Conservation (phyloP, 2,113 vertebrate genomes). For the Gambusia affinis region DNA sequence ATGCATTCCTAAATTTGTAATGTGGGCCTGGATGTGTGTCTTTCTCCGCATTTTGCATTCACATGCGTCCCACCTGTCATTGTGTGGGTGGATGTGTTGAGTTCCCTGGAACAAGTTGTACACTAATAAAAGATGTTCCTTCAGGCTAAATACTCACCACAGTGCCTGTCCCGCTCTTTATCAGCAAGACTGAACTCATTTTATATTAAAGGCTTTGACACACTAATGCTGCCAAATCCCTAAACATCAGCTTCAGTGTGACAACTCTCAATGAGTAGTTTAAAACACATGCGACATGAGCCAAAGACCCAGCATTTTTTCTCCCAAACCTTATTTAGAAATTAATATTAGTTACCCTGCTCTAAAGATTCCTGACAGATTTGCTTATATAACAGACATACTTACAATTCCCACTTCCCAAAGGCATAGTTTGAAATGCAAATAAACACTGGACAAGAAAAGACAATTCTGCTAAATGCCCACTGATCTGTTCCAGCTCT, state of each 20-base stretch:
- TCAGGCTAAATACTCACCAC: conserved; percentile 40
- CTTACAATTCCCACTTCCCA: background rate
- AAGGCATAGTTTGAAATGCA: conserved; percentile 43
- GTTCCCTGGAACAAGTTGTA: conserved; percentile 44
- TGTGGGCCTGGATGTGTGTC: conserved; percentile 2
- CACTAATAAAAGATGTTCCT: conserved; percentile 44
- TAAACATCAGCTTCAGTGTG: background rate
- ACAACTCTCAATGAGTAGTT: background rate
- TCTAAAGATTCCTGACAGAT: background rate
- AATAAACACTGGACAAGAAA: conserved; percentile 38
- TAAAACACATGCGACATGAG: background rate
- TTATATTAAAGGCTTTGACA: conserved; percentile 22
- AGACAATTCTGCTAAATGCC: conserved; percentile 40
- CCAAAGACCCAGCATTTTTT: background rate
- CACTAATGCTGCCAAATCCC: conserved; percentile 15
- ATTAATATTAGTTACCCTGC: background rate
- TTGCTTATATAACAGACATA: conserved; percentile 24
- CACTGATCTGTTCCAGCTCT: conserved; percentile 11
- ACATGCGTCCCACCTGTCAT: conserved; percentile 9
- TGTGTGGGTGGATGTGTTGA: conserved; percentile 48
- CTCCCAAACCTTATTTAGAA: background rate
- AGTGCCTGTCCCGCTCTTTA: conserved; percentile 5
- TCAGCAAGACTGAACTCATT: conserved; percentile 14
- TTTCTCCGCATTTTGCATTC: conserved; percentile 16
- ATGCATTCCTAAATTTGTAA: conserved; percentile 32